Evolutionary conservation across 2,888 invertebrate species (phyloP), one percentile per base, ranked within the genome.

Genomic region (Bombyx huttoni): DNA sequence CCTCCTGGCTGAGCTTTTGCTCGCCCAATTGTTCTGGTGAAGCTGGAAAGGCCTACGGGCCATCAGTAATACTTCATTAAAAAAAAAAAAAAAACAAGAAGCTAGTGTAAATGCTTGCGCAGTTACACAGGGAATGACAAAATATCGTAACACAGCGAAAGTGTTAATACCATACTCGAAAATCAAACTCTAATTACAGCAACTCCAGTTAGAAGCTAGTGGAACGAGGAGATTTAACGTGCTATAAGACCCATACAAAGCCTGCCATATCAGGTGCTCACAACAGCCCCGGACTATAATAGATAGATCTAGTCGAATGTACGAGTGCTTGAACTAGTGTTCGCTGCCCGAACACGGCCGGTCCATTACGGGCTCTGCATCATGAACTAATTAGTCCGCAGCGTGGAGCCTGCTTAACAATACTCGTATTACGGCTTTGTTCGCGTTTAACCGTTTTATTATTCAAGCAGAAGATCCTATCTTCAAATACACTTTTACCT

Each of bases 311-410:
- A 53, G 24, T 51, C 51, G 53, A 52, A 53, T 53, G 53, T 48
- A 49, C 54, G 53, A 51, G 50, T 57, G 53, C 50, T 56, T 56
- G 56, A 54, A 33, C 55, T 49, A 52, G 35, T 58, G 58, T 61
- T 58, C 56, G 57, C 55, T 58, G 60, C 59, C 46, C 56, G 59
- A 61, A 75, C 75, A 72, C 56, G 67, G 59, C 49, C 55, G 58
- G 64, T 65, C 75, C 68, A 75, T 77, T 75, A 74, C 60, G 63
- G 65, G 54, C 59, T 64, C 64, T 63, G 61, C 66, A 67, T 67
- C 65, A 60, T 63, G 60, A 60, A 65, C 65, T 72, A 73, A 75
- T 76, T 74, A 74, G 65, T 13, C 10, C 50, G 46, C 1, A 46
- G 50, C 46, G 9, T 47, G 33, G 45, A 40, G 40, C 12, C 40